Evolutionary conservation across 2,797 vertebrate species (phyloP), one percentile per base, ranked within the genome.

Genomic region (Epinephelus awoara): DNA sequence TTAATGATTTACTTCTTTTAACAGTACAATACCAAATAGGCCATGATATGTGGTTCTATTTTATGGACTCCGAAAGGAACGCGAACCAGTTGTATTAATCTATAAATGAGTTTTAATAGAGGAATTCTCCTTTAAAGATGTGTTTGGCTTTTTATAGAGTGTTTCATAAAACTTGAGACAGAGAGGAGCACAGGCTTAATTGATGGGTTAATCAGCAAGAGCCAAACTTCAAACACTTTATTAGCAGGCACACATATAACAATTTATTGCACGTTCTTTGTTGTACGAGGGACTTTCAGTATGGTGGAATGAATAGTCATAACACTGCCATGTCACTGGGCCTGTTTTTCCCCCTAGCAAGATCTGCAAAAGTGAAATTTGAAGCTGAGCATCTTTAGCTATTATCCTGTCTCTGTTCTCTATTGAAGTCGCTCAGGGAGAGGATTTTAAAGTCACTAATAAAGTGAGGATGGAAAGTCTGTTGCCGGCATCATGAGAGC

Each of bases 141-240:
- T 86, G 80, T 87, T 85, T 84, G 70, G 55, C 69, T 65, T 92
- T 93, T 92, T 89, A 93, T 84, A 42, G 87, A 52, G 88, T 94
- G 93, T 93, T 93, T 92, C 91, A 93, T 92, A 91, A 91, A 86
- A 85, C 81, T 82, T 87, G 40, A 85, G 78, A 89, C 69, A 67
- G 57, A 82, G 72, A 78, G 55, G 77, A 86, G 54, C 59, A 74
- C 55, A 75, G 38, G 63, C 68, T 85, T 90, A 85, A 93, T 80
- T 88, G 71, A 89, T 80, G 42, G 84, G 92, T 91, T 83, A 89
- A 92, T 90, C 75, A 77, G 72, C 47, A 84, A 64, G 88, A 79
- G 73, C 72, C 23, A 70, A 88, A 92, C 84, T 88, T 91, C 88
- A 93, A 88, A 88, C 51, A 58, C 68, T 89, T 85, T 77, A 80